Conservation (phyloP, 2,888 invertebrate genomes). For the Pheosia tremula region DNA sequence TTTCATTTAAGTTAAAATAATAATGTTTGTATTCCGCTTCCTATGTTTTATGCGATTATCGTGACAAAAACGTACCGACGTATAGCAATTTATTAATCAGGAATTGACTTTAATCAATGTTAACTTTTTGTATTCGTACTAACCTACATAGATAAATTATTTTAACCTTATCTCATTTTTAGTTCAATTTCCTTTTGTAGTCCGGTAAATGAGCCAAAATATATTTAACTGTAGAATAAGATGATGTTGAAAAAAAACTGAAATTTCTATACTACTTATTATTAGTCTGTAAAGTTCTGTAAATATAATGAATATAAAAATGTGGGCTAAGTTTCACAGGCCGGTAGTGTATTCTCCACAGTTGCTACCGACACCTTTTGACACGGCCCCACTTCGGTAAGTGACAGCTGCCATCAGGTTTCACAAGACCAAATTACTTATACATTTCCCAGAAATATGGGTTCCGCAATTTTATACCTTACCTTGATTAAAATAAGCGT, state of each 20-base stretch:
- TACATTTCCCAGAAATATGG: slow-evolving; percentile 23
- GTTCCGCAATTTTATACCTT: slow-evolving; percentile 24
- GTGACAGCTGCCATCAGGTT: slow-evolving; percentile 45
- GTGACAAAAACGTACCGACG: slow-evolving; percentile 11
- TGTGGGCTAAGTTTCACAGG: slow-evolving; percentile 8
- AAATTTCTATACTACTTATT: too few relatives aligned
- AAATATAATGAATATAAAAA: too few relatives aligned
- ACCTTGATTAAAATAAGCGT: slow-evolving; percentile 14
- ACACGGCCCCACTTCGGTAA: slow-evolving; percentile 41
- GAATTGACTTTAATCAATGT: neutral
- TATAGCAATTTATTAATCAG: slow-evolving; percentile 2
- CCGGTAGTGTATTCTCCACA: slow-evolving; percentile 16
- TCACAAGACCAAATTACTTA: slow-evolving; percentile 35
- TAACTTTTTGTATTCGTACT: too few relatives aligned
- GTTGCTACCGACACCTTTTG: slow-evolving; percentile 35
- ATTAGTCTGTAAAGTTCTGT: too few relatives aligned
- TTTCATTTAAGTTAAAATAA: slow-evolving; percentile 11
- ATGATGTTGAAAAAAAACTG: too few relatives aligned
- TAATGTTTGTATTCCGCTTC: slow-evolving; percentile 13
- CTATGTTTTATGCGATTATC: slow-evolving; percentile 14
- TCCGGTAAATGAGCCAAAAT: too few relatives aligned
- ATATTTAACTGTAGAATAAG: too few relatives aligned
- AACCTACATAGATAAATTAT: too few relatives aligned
- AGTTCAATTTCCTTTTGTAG: too few relatives aligned
- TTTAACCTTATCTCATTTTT: too few relatives aligned